Evolutionary conservation across 2,797 vertebrate genomes (phyloP).

Genomic region (Myotis planiceps): DNA sequence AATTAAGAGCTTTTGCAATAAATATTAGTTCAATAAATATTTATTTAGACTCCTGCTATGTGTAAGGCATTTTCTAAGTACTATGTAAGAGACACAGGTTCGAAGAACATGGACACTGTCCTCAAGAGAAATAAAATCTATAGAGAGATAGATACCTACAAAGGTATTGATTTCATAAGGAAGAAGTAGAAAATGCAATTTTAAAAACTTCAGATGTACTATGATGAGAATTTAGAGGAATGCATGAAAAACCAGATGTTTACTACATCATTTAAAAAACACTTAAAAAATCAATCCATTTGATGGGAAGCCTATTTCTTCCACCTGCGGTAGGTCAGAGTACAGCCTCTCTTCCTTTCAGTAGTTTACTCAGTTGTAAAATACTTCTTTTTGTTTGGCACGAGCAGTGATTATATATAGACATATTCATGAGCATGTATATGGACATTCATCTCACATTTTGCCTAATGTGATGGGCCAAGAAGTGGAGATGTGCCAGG

Average conservation of each 20-base stretch:
- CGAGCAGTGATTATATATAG: neutral
- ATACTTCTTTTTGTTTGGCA: neutral
- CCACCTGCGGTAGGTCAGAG: neutral
- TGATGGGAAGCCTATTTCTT: slow-evolving; percentile 3
- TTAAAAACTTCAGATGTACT: neutral
- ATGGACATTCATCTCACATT: neutral
- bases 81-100: neutral
- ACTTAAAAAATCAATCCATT: neutral
- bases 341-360: neutral
- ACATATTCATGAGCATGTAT: neutral
- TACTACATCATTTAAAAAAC: neutral
- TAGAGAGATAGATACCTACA: neutral
- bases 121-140: neutral
- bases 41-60: neutral
- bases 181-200: neutral
- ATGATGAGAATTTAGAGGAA: neutral
- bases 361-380: neutral
- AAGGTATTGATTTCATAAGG: neutral
- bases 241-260: neutral
- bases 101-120: neutral
- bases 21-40: neutral
- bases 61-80: neutral
- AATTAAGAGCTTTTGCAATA: neutral
- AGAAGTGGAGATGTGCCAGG: neutral
- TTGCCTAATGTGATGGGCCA: neutral